Evolutionary conservation across 2,888 invertebrate genomes (phyloP).

Genomic region (Habrosyne pyritoides): DNA sequence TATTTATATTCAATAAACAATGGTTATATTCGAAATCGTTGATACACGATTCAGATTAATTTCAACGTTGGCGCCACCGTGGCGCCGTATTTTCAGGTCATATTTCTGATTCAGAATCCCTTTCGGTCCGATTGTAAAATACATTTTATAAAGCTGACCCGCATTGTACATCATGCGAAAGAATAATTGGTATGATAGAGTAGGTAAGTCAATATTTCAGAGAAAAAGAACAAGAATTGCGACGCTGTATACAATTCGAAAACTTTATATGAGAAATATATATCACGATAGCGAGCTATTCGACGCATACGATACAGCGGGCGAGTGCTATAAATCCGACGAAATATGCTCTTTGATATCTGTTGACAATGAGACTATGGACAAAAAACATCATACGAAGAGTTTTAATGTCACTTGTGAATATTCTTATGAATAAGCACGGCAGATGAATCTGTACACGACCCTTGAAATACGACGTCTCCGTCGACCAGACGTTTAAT

Average conservation of each 20-base stretch:
- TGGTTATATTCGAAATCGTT: slow-evolving; percentile 53
- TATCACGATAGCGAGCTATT: slow-evolving; percentile 53
- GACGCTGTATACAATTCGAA: slow-evolving; percentile 30
- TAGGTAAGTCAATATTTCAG: slow-evolving; percentile 2
- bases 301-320: slow-evolving; percentile 49
- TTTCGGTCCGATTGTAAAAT: slow-evolving; percentile 48
- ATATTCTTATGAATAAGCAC: slow-evolving; percentile 70
- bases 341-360: slow-evolving; percentile 66
- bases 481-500: slow-evolving; percentile 56
- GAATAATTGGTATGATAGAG: slow-evolving; percentile 9
- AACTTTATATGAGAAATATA: slow-evolving; percentile 50
- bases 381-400: slow-evolving; percentile 68
- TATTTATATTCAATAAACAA: slow-evolving; percentile 49
- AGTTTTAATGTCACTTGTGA: slow-evolving; percentile 73
- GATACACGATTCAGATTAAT: slow-evolving; percentile 64
- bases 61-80: slow-evolving; percentile 60
- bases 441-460: slow-evolving; percentile 78
- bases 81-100: slow-evolving; percentile 63
- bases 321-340: slow-evolving; percentile 64
- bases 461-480: slow-evolving; percentile 76
- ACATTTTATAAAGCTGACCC: slow-evolving; percentile 21
- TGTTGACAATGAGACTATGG: slow-evolving; percentile 62
- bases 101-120: slow-evolving; percentile 69
- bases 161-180: slow-evolving; percentile 14
- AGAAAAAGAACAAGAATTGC: slow-evolving; percentile 33